Conservation (phyloP, 1,140 invertebrate species). For the Ostrea edulis region DNA sequence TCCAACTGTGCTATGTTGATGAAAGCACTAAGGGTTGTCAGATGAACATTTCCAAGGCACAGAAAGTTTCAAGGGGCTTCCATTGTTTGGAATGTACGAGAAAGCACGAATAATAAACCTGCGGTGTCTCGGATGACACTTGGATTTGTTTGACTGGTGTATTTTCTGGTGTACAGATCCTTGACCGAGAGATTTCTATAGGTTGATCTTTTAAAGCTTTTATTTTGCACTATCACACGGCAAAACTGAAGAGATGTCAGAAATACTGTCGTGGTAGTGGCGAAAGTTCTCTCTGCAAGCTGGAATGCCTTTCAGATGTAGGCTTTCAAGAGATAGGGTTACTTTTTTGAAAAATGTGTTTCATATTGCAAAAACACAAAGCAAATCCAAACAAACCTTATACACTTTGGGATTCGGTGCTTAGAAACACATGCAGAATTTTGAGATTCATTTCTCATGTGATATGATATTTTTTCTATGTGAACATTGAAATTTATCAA, state of each 20-base stretch:
- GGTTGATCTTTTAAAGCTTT: background rate
- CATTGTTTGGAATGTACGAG: slow-evolving; percentile 12
- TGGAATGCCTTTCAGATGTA: background rate
- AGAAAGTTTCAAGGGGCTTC: background rate
- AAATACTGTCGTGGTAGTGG: background rate
- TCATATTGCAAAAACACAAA: slow-evolving; percentile 3
- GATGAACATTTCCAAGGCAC: background rate
- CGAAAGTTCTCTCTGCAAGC: background rate
- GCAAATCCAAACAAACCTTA: background rate
- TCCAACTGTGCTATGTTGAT: background rate
- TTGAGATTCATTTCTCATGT: background rate
- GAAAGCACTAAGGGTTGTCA: background rate
- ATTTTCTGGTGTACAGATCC: background rate
- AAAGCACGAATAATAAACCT: slow-evolving; percentile 15
- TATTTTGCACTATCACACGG: slow-evolving; percentile 8
- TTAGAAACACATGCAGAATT: background rate
- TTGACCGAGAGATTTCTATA: slow-evolving; percentile 1
- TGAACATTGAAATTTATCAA: slow-evolving; percentile 20
- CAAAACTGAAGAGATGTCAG: background rate
- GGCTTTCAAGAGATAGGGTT: background rate
- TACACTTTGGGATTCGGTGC: background rate
- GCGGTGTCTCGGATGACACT: background rate
- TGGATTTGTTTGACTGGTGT: slow-evolving; percentile 8
- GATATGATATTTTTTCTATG: slow-evolving; percentile 1
- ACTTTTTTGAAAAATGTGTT: slow-evolving; percentile 7